phyloP scores from a whole-genome alignment of 2,888 invertebrate species.

The Anaspis maculata region DNA sequence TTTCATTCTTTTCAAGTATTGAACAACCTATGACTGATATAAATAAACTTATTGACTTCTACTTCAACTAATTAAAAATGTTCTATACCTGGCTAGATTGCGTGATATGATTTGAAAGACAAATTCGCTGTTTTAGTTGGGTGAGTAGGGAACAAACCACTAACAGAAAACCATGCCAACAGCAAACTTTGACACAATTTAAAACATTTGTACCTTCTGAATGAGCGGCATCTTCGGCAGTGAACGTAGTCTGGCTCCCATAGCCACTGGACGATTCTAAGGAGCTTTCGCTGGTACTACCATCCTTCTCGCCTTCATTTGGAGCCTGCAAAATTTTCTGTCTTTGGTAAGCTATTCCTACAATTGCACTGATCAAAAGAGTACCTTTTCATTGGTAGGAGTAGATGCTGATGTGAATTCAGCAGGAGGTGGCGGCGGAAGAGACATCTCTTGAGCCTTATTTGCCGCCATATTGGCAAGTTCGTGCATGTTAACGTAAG shows the following conservation, averaged over 20 bases:
- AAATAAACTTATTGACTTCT: too few species aligned
- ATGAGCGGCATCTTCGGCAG: conserved; percentile 46
- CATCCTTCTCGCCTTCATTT: conserved; percentile 42
- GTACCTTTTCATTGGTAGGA: conserved; percentile 43
- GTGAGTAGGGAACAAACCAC: neutral
- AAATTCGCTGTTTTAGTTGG: too few species aligned
- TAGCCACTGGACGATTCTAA: conserved; percentile 70
- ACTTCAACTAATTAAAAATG: too few species aligned
- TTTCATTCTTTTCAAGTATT: too few species aligned
- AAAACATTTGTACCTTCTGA: conserved; percentile 22
- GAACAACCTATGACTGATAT: too few species aligned
- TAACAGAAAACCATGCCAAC: conserved; percentile 2
- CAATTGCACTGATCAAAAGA: too few species aligned
- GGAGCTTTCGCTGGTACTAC: conserved; percentile 66
- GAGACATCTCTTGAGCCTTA: conserved; percentile 57
- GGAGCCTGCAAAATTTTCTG: too few species aligned
- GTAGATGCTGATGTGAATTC: conserved; percentile 37
- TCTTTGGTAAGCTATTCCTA: too few species aligned
- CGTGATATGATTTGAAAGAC: too few species aligned
- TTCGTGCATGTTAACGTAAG: conserved; percentile 90
- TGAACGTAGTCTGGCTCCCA: conserved; percentile 67
- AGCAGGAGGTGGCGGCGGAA: conserved; percentile 51
- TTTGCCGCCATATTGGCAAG: conserved; percentile 72
- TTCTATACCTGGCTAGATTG: too few species aligned
- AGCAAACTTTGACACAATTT: neutral